phyloP scores from a whole-genome alignment of 2,113 vertebrate genomes.

The Ardeotis arabs region DNA sequence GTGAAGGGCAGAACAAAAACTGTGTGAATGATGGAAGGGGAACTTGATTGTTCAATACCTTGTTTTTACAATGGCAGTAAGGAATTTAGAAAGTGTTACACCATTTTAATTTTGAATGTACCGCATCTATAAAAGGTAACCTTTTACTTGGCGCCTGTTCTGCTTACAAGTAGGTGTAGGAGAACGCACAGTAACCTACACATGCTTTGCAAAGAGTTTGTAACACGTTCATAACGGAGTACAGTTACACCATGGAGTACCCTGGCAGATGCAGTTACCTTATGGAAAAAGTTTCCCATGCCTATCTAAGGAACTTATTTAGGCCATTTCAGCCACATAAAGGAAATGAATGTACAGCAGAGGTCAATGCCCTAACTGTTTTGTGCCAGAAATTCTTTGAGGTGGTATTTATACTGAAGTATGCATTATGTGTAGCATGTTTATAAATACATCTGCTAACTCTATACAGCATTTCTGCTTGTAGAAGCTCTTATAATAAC shows the following conservation, averaged over 20 bases:
- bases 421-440: slow-evolving; percentile 61
- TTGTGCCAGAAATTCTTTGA: slow-evolving; percentile 58
- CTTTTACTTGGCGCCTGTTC: slow-evolving; percentile 58
- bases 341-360: slow-evolving; percentile 30
- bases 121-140: slow-evolving; percentile 46
- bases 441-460: slow-evolving; percentile 70
- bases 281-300: slow-evolving; percentile 38
- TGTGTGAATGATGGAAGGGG: neutral
- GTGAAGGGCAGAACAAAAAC: neutral
- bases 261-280: neutral
- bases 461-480: slow-evolving; percentile 25
- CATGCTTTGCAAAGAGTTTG: slow-evolving; percentile 33
- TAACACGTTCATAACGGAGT: neutral
- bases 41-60: neutral
- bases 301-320: slow-evolving; percentile 13
- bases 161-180: slow-evolving; percentile 62
- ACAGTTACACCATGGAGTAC: neutral
- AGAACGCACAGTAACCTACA: slow-evolving; percentile 13
- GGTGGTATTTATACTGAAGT: slow-evolving; percentile 47
- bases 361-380: slow-evolving; percentile 30
- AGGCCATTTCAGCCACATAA: slow-evolving; percentile 17
- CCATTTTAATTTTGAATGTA: slow-evolving; percentile 19
- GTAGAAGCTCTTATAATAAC: slow-evolving; percentile 46
- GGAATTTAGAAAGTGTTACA: neutral
- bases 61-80: neutral